A percentile compares a stretch with the other conserved stretches of the same genome.
phyloP scores from a whole-genome alignment of 2,888 invertebrate genomes.

The Acleris emargana region DNA sequence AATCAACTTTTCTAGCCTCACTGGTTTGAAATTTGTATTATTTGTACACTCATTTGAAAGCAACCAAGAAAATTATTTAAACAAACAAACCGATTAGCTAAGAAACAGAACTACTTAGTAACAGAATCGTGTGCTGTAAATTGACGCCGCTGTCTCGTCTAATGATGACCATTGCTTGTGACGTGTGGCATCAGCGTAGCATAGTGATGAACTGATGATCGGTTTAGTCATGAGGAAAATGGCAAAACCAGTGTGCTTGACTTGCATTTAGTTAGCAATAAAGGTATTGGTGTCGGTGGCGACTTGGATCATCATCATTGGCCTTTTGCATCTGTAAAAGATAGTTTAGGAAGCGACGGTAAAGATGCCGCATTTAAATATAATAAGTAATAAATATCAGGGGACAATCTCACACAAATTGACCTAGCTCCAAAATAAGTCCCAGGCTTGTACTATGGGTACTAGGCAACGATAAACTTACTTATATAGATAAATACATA shows the following conservation, averaged over 20 bases:
- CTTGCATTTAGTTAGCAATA: slow-evolving; percentile 13
- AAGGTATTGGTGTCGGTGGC: neutral
- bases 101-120: slow-evolving; percentile 36
- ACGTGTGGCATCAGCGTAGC: slow-evolving; percentile 30
- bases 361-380: too few species aligned
- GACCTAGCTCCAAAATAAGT: too few species aligned
- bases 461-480: too few species aligned
- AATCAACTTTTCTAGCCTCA: too few species aligned
- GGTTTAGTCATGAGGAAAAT: slow-evolving; percentile 13
- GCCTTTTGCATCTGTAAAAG: too few species aligned
- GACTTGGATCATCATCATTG: neutral
- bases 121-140: slow-evolving; percentile 49
- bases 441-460: too few species aligned
- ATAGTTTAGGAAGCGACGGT: too few species aligned
- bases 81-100: neutral
- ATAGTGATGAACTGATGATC: slow-evolving; percentile 19
- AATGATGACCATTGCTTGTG: slow-evolving; percentile 50
- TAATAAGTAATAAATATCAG: too few species aligned
- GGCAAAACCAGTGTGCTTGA: slow-evolving; percentile 13
- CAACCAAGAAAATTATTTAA: neutral
- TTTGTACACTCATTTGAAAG: neutral
- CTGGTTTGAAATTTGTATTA: too few species aligned
- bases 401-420: too few species aligned
- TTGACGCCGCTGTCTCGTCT: slow-evolving; percentile 54
- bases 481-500: too few species aligned